These are phyloP conservation scores for Myopa testacea DNA, from an alignment of 2,888 invertebrate species.

Conservation along the genomic window DNA sequence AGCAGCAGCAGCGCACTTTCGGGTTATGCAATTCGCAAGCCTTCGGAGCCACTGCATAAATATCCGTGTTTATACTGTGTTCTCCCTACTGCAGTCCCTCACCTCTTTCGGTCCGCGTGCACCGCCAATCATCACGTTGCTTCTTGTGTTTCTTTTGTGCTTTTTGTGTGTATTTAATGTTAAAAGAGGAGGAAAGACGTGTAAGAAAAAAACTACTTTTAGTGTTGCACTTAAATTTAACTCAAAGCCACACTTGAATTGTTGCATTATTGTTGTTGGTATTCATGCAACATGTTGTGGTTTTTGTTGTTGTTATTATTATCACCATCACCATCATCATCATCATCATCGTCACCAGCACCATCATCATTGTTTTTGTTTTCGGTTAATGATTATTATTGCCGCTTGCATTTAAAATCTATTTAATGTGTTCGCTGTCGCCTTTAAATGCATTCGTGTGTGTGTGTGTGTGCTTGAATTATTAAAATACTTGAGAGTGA, in stretches of 20 bases:
- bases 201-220: slow-evolving; percentile 3
- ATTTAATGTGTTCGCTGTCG: slow-evolving; percentile 16
- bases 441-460: slow-evolving; percentile 2
- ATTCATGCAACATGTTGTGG: not conserved
- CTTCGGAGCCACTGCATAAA: slow-evolving; percentile 19
- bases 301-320: not conserved
- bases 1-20: slow-evolving; percentile 7
- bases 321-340: no score
- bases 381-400: not conserved
- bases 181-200: not conserved
- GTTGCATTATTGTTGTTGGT: not conserved
- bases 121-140: not conserved
- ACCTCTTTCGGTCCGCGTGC: not conserved
- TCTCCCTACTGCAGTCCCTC: not conserved
- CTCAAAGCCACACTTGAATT: slow-evolving; percentile 28
- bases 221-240: slow-evolving; percentile 31
- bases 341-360: no score
- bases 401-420: slow-evolving; percentile 1
- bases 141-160: not conserved
- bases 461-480: not conserved
- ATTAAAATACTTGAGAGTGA: slow-evolving; percentile 2
- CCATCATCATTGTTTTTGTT: not conserved
- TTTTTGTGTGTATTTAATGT: not conserved
- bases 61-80: slow-evolving; percentile 9
- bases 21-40: slow-evolving; percentile 28